Base-by-base conservation (phyloP, 2,113 vertebrate species). In the Cryptotis parvus region DNA sequence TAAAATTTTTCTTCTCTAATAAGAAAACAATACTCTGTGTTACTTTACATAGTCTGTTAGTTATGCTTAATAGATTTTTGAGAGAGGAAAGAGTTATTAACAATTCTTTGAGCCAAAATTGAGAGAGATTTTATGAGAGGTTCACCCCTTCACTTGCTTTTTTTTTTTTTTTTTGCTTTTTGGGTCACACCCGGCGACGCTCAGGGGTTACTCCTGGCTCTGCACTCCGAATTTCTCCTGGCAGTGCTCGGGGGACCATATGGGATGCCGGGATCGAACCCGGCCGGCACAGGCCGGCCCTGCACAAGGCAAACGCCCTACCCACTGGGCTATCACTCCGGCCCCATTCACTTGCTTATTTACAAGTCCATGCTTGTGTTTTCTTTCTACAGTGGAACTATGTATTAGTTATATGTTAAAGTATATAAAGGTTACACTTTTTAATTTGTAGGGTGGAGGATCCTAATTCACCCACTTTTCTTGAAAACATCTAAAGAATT, bases 31-130 rank as follows among this genome's bases (percentile, higher is more conserved):
- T 10, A 9, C 22, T 84, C 33, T 20, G 11, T 83, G 35, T 87
- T 89, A 61, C 39, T 89, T 90, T 84, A 55, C 89, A 84, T 26
- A 91, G 84, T 63, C 65, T 86, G 35, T 81, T 73, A 69, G 12
- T 58, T 74, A 43, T 66, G 24, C 1, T 18, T 73, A 92, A 41
- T 55, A 41, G 29, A 73, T 86, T 80, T 27, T 65, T 65, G 35
- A 82, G 24, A 41, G 24, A 73, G 14, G 2, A 52, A 41, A 49
- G 77, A 39, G 4, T 79, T 73, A 61, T 31, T 35, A 39, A 80
- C 52, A 39, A 77, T 39, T 52, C 15, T 81, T 45, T 83, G 63
- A 73, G 72, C 61, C 39, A 39, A 20, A 87, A 35, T 74, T 66
- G 75, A 84, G 4, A 31, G 27, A 3, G 1, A 55, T 78, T 58